These are phyloP conservation scores for Oreochromis grahami DNA, from an alignment of 2,797 vertebrate genomes.

Conservation along the genomic window DNA sequence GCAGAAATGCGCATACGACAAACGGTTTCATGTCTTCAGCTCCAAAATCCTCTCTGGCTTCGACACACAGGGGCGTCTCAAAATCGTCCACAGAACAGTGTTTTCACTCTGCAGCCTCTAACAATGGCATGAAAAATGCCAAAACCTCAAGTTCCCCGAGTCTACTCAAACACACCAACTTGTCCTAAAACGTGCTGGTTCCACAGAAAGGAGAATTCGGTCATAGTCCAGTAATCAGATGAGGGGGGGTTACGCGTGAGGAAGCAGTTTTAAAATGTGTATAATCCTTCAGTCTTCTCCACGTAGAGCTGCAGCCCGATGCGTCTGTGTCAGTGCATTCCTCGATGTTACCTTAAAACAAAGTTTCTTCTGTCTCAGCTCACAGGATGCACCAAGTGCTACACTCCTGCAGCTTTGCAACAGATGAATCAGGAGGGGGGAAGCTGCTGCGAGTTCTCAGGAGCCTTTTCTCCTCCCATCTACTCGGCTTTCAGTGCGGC, in stretches of 20 bases:
- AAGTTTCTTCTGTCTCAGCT: slow-evolving; percentile 40
- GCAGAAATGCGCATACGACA: slow-evolving; percentile 58
- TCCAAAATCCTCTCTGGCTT: slow-evolving; percentile 4
- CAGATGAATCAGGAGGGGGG: slow-evolving; percentile 35
- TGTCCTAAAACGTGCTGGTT: not conserved
- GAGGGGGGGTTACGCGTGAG: slow-evolving; percentile 10
- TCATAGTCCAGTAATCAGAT: slow-evolving; percentile 5
- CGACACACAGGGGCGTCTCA: not conserved
- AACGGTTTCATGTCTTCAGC: slow-evolving; percentile 51
- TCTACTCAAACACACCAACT: not conserved
- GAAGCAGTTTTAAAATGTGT: not conserved
- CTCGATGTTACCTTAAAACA: slow-evolving; percentile 18
- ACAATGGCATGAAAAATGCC: not conserved
- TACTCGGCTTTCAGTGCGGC: slow-evolving; percentile 16
- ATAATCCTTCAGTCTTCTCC: slow-evolving; percentile 15
- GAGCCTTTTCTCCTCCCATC: slow-evolving; percentile 54
- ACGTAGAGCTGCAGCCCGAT: not conserved
- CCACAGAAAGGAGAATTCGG: not conserved
- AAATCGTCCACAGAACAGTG: not conserved
- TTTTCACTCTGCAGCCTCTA: not conserved
- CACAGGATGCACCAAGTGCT: slow-evolving; percentile 10
- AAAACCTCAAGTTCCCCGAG: not conserved
- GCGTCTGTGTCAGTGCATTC: slow-evolving; percentile 1
- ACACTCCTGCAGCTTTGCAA: slow-evolving; percentile 31
- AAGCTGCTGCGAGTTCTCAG: slow-evolving; percentile 12